Evolutionary conservation across 2,888 invertebrate genomes (phyloP), one percentile per base, ranked within the genome.

Genomic region (Heliothis peltigera): DNA sequence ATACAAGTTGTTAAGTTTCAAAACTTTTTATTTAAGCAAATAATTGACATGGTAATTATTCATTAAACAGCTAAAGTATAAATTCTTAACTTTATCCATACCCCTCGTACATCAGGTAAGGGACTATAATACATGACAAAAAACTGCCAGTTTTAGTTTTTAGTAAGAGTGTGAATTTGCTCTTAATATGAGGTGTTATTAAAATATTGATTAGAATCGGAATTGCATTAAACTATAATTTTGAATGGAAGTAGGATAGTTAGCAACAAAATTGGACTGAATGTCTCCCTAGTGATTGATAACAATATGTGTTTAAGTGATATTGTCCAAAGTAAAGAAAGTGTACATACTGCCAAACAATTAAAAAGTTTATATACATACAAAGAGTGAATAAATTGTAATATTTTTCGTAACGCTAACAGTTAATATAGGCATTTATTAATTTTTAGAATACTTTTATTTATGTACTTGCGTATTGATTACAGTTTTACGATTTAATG

Each of bases 401-500:
- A 80, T 82, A 82, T 82, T 82, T 82, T 82, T 80, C 73, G 70
- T 82, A 82, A 77, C 61, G 72, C 72, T 75, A 70, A 75, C 72
- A 56, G 67, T 47, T 72, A 75, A 46, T 75, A 64, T 68, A 69
- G 61, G 73, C 73, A 75, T 70, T 56, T 28, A 65, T 57, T 69
- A 70, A 68, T 80, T 80, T 78, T 78, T 78, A 78, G 73, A 73
- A 68, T 73, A 65, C 43, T 56, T 75, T 78, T 78, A 71, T 78
- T 81, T 80, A 69, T 70, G 70, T 80, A 75, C 28, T 58, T 64
- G 64, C 62, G 61, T 70, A 77, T 75, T 71, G 47, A 67, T 76
- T 80, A 76, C 70, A 75, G 70, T 71, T 80, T 68, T 77, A 77
- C 47, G 58, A 64, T 64, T 57, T 51, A 66, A 64, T 78, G 52